Evolutionary conservation across 2,797 vertebrate genomes (phyloP).

Genomic region (Taenioides sp.): DNA sequence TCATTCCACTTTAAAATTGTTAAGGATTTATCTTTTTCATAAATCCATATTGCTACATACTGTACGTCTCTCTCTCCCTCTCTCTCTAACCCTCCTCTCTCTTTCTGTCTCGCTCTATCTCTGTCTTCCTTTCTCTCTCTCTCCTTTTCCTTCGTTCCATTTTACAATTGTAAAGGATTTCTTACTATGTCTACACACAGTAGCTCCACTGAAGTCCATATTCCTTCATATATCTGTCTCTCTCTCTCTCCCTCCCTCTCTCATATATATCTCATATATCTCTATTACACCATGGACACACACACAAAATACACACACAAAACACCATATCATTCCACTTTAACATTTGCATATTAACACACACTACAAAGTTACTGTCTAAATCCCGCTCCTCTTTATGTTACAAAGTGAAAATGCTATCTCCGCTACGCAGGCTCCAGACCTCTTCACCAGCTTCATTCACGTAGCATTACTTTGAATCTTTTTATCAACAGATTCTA

Average conservation of each 20-base stretch:
- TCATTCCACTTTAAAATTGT: too few species aligned
- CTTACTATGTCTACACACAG: background rate
- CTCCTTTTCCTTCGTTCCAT: too few species aligned
- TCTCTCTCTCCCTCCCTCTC: too few species aligned
- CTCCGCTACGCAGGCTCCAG: constrained; percentile 57
- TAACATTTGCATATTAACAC: constrained; percentile 12
- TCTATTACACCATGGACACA: background rate
- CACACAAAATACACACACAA: background rate
- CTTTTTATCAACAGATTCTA: constrained; percentile 59
- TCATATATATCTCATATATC: background rate
- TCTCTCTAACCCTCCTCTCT: too few species aligned
- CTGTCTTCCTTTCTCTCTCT: too few species aligned
- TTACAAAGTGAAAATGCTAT: constrained; percentile 56
- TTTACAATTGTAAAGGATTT: background rate
- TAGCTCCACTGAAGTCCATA: background rate
- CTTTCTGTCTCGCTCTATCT: too few species aligned
- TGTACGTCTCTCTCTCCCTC: too few species aligned
- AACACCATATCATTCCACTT: background rate
- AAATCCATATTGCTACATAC: too few species aligned
- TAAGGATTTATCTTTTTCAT: too few species aligned
- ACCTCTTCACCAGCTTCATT: constrained; percentile 69
- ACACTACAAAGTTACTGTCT: constrained; percentile 23
- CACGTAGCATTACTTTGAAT: constrained; percentile 56
- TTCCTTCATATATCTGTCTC: background rate
- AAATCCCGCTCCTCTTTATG: constrained; percentile 36